Percentiles rank a stretch among this genome's conserved stretches.
phyloP scores from a whole-genome alignment of 2,797 vertebrate genomes.

The Alcedo quadribrachys region DNA sequence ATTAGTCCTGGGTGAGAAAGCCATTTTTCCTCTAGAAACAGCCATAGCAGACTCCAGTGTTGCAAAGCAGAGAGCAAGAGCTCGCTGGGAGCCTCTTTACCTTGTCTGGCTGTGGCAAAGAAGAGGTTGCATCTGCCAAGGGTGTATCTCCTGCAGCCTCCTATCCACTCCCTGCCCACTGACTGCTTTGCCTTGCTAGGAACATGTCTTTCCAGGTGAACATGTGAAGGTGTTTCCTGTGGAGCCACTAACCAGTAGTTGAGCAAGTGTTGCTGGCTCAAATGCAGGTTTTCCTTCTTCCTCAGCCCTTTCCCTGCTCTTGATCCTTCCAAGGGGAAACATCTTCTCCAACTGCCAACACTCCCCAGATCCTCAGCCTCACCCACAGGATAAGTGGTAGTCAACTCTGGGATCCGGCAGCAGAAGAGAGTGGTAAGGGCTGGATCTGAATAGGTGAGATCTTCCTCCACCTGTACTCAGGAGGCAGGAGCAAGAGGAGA shows the following conservation, averaged over 20 bases:
- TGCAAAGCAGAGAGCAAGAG: not conserved
- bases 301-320: slow-evolving; percentile 24
- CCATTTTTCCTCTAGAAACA: not conserved
- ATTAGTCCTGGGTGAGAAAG: not conserved
- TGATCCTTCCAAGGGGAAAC: not conserved
- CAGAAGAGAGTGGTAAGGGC: not conserved
- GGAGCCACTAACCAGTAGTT: slow-evolving; percentile 46
- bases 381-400: rapidly evolving
- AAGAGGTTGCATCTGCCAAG: not conserved
- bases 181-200: not conserved
- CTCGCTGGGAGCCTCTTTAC: not conserved
- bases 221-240: slow-evolving; percentile 37
- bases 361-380: not conserved
- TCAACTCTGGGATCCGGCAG: rapidly evolving
- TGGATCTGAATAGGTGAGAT: not conserved
- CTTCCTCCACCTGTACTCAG: not conserved
- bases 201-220: slow-evolving; percentile 54
- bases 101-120: not conserved
- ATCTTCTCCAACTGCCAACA: not conserved
- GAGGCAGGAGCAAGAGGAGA: not conserved
- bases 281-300: not conserved
- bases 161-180: not conserved
- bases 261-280: not conserved
- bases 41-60: not conserved
- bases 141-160: not conserved